Conservation (phyloP, 1,140 invertebrate species). For the Neoseiulus cucumeris region DNA sequence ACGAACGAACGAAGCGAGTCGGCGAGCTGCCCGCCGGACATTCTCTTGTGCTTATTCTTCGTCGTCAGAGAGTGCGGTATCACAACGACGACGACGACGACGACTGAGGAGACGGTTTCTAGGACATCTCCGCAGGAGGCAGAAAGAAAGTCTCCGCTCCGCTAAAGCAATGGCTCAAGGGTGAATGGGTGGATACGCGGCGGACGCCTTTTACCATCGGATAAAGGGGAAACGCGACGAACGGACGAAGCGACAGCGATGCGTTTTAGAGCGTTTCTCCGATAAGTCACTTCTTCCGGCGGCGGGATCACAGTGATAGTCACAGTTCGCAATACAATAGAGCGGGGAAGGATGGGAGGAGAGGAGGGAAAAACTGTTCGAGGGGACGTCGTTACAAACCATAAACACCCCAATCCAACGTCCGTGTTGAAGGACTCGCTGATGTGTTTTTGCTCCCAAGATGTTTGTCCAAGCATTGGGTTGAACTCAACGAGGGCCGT, state of each 20-base stretch:
- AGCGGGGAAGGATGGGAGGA: not conserved
- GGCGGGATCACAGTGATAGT: not conserved
- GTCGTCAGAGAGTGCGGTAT: not conserved
- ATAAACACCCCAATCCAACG: no score
- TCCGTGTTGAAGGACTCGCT: no score
- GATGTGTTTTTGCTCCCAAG: no score
- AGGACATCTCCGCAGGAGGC: not conserved
- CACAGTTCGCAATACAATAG: not conserved
- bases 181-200: not conserved
- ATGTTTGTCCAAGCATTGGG: no score
- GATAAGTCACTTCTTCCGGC: not conserved
- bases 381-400: not conserved
- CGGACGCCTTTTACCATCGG: not conserved
- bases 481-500: no score
- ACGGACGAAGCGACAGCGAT: not conserved
- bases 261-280: slow-evolving; percentile 5
- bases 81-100: not conserved
- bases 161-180: not conserved
- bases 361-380: not conserved
- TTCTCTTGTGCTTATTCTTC: not conserved
- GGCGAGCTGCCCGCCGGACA: no score
- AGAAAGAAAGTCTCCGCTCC: not conserved
- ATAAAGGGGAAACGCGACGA: not conserved
- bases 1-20: no score
- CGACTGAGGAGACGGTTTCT: not conserved